Percentiles rank a stretch among this genome's conserved stretches.
Conservation (phyloP, 2,113 vertebrate species). For the Empidonax alnorum region DNA sequence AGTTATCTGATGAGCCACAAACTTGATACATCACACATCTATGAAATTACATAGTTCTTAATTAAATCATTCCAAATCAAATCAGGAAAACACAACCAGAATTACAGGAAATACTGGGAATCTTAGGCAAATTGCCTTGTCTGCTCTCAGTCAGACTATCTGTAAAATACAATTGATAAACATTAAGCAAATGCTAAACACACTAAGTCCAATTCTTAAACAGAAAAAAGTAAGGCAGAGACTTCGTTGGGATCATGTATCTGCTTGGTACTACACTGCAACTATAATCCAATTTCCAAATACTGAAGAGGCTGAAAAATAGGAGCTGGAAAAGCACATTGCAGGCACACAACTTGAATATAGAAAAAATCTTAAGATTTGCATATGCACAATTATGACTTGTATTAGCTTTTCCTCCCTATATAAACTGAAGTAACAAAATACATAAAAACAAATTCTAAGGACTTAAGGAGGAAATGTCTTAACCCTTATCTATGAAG, state of each 20-base stretch:
- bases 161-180: slow-evolving; percentile 9
- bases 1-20: background rate
- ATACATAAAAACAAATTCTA: background rate
- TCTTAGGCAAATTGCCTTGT: slow-evolving; percentile 21
- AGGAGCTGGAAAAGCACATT: background rate
- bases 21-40: slow-evolving; percentile 36
- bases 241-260: background rate
- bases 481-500: background rate
- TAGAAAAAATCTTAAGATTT: background rate
- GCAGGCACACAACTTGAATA: background rate
- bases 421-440: background rate
- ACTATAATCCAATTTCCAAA: background rate
- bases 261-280: background rate
- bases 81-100: slow-evolving; percentile 57
- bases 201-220: background rate
- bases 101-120: slow-evolving; percentile 55
- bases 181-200: background rate
- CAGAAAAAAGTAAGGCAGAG: background rate
- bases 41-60: slow-evolving; percentile 32
- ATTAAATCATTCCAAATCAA: slow-evolving; percentile 51
- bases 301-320: background rate
- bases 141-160: slow-evolving; percentile 19
- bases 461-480: background rate
- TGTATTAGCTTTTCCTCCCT: background rate
- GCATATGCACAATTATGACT: background rate